Conservation (phyloP, 2,113 vertebrate species). For the Dolichotis patagonum region DNA sequence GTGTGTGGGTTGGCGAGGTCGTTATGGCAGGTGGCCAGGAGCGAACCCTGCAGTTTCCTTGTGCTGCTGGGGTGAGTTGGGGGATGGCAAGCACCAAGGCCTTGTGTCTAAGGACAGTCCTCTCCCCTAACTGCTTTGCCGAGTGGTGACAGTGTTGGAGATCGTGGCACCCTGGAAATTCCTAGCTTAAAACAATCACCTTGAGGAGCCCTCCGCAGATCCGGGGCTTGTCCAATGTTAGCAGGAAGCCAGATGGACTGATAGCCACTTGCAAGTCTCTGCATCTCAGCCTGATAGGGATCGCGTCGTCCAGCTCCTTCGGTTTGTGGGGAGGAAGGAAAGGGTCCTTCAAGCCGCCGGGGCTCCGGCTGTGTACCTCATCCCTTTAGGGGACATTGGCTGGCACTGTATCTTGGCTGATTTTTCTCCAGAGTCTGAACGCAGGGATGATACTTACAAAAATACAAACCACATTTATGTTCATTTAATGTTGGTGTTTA, state of each 20-base stretch:
- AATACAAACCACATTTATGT: neutral
- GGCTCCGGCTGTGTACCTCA: neutral
- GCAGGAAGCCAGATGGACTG: neutral
- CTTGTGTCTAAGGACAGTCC: neutral
- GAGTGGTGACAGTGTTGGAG: neutral
- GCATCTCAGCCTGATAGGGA: neutral
- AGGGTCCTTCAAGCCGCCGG: neutral
- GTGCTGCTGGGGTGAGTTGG: neutral
- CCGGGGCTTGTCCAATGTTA: neutral
- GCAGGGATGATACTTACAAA: constrained; percentile 13
- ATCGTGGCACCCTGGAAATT: neutral
- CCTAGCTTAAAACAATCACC: neutral
- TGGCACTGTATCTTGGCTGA: neutral
- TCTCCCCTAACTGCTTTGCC: neutral
- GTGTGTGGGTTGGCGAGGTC: neutral
- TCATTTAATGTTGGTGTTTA: constrained; percentile 51
- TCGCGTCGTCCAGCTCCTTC: neutral
- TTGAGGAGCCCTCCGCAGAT: neutral
- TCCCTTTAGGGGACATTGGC: neutral
- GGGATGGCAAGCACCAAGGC: neutral
- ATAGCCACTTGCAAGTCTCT: neutral
- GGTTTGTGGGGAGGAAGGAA: neutral
- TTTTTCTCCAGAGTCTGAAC: neutral
- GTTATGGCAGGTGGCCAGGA: neutral
- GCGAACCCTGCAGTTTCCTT: neutral